A percentile compares a stretch with the other conserved stretches of the same genome.
Conservation (phyloP, 2,797 vertebrate species). For the Platyrinchus mystaceus region DNA sequence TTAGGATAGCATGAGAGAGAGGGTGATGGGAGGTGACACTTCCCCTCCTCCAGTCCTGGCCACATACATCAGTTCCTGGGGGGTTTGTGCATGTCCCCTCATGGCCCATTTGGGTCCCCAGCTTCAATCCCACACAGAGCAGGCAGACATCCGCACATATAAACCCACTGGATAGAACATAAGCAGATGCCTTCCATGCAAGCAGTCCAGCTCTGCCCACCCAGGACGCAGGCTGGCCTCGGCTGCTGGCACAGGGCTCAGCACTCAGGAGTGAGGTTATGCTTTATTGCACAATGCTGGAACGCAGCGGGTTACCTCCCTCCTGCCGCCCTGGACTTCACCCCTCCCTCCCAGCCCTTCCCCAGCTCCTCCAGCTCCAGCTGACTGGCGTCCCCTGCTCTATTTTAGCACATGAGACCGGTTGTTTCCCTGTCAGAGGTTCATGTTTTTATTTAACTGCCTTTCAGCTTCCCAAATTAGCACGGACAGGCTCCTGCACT, state of each 20-base stretch:
- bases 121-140: neutral
- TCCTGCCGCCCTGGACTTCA: neutral
- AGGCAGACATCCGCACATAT: too few relatives aligned
- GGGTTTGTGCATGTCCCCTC: fast-evolving
- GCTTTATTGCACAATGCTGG: neutral
- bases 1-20: neutral
- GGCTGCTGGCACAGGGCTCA: neutral
- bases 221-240: neutral
- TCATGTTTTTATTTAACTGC: slow-evolving; percentile 25
- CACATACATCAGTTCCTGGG: neutral
- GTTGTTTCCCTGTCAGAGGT: slow-evolving; percentile 15
- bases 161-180: neutral
- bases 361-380: neutral
- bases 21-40: neutral
- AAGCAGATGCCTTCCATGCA: too few relatives aligned
- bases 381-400: neutral
- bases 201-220: neutral
- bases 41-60: neutral
- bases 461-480: slow-evolving; percentile 35
- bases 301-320: neutral
- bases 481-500: neutral
- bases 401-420: neutral
- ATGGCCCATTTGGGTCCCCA: neutral
- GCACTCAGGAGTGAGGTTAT: neutral
- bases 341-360: neutral